Evolutionary conservation across 2,888 invertebrate genomes (phyloP), one percentile per base, ranked within the genome.

Genomic region (Synanthedon formicaeformis): DNA sequence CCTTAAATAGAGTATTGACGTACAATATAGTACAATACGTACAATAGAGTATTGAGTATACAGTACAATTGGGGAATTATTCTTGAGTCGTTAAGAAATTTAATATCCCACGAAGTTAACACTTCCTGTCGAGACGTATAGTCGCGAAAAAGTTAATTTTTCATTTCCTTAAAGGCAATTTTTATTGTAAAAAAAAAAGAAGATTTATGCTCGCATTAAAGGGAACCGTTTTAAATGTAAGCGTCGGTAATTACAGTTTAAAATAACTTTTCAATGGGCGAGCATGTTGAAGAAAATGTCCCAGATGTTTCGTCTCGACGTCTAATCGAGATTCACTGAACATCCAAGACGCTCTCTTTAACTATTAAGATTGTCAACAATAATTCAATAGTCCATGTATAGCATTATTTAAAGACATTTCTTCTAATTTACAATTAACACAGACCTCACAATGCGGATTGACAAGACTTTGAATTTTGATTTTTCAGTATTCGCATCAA

Each of bases 91-190:
- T 69, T 67, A 65, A 52, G 55, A 69, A 70, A 67, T 68, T 66
- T 53, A 57, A 64, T 73, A 67, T 61, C 57, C 56, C 54, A 55
- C 53, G 52, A 53, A 67, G 73, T 68, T 69, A 71, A 66, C 68
- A 68, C 67, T 68, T 63, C 57, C 56, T 60, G 58, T 55, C 51
- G 57, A 60, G 62, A 69, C 60, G 63, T 67, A 73, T 68, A 65
- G 63, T 63, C 61, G 58, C 61, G 65, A 64, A 67, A 71, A 73
- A 72, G 67, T 69, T 66, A 70, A 73, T 75, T 67, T 64, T 58
- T 71, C 64, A 63, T 69, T 56, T 57, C 57, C 59, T 58, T 65
- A 55, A 64, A 59, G 57, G 61, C 60, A 66, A 67, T 67, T 67
- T 53, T 34, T 54, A 53, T 51, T 58, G 50, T 53, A 53, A 45